phyloP scores from a whole-genome alignment of 2,113 vertebrate species.

The Sterrhoptilus dennistouni region DNA sequence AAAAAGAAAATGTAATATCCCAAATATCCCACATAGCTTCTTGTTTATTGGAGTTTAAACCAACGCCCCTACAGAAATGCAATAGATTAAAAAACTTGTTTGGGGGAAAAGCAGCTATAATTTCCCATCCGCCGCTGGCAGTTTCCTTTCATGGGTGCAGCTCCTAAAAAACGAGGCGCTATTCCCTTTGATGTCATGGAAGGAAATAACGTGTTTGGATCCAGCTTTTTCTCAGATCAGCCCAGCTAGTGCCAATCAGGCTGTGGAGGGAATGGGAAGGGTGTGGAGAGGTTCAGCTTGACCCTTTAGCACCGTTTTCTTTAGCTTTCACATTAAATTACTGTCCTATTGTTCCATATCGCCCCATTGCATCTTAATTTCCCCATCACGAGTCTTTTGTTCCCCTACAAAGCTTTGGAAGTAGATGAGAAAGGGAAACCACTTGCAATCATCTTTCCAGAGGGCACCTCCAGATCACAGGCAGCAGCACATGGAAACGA shows the following conservation, averaged over 20 bases:
- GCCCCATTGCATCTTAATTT: background rate
- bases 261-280: conserved; percentile 8
- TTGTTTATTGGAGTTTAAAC: background rate
- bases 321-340: background rate
- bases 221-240: background rate
- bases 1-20: fast-evolving
- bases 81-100: background rate
- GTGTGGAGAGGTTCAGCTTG: conserved; percentile 30
- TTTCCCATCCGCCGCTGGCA: fast-evolving
- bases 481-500: background rate
- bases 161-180: background rate
- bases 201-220: background rate
- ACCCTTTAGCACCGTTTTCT: background rate
- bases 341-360: background rate
- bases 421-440: background rate
- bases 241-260: background rate
- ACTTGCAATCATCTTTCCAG: conserved; percentile 5
- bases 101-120: background rate
- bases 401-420: conserved; percentile 24
- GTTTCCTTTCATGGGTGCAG: background rate
- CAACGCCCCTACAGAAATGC: background rate
- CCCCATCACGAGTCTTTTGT: background rate
- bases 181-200: conserved; percentile 48
- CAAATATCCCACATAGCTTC: background rate
- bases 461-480: background rate